Evolutionary conservation across 2,888 invertebrate genomes (phyloP).

Genomic region (Chymomyza caudatula): DNA sequence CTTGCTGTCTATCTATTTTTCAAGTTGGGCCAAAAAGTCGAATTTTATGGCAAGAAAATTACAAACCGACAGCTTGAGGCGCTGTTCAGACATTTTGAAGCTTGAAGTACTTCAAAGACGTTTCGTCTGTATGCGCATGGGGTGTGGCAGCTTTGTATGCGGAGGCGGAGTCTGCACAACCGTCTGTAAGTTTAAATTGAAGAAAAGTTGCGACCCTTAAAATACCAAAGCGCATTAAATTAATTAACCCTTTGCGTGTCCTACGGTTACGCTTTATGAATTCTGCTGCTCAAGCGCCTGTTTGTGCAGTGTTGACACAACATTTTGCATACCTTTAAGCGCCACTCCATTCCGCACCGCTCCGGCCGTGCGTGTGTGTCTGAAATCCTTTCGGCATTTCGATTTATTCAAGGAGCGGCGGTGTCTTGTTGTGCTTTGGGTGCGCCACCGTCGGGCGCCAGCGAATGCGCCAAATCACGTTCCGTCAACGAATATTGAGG

Average conservation of each 20-base stretch:
- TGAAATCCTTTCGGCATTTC: background rate
- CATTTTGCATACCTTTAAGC: conserved; percentile 59
- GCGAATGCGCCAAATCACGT: conserved; percentile 73
- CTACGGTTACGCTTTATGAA: conserved; percentile 59
- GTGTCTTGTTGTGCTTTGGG: conserved; percentile 31
- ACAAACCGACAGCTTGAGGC: conserved; percentile 50
- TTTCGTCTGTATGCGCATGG: background rate
- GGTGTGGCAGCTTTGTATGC: background rate
- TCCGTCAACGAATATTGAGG: conserved; percentile 72
- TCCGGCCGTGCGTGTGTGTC: conserved; percentile 4
- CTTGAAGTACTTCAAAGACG: conserved; percentile 58
- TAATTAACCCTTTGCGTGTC: conserved; percentile 75
- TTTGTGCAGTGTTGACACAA: conserved; percentile 53
- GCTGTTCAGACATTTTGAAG: conserved; percentile 31
- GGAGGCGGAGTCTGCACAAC: conserved; percentile 2
- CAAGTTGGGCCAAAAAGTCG: conserved; percentile 7
- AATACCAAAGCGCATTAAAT: conserved; percentile 53
- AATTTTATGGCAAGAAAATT: conserved; percentile 46
- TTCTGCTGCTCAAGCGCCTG: conserved; percentile 40
- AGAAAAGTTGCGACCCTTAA: background rate
- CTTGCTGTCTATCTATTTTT: background rate
- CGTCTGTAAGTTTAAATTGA: background rate
- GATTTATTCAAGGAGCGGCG: conserved; percentile 32
- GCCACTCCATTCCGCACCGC: conserved; percentile 24
- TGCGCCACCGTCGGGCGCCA: conserved; percentile 4